phyloP scores from a whole-genome alignment of 2,888 invertebrate genomes.

The Cephus sareptanus region DNA sequence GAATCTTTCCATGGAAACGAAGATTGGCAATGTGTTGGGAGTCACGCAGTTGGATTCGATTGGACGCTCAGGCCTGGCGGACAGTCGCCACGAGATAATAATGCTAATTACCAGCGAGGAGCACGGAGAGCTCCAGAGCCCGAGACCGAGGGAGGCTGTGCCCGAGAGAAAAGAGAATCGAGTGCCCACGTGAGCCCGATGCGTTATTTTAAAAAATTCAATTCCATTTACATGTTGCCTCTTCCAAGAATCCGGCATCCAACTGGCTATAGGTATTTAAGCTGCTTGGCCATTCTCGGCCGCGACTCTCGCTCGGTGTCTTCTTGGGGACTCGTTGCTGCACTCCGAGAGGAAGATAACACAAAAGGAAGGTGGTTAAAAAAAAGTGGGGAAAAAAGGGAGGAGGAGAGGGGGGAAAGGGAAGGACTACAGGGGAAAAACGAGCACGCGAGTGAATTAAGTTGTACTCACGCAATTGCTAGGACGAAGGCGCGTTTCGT shows the following conservation, averaged over 20 bases:
- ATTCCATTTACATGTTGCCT: slow-evolving; percentile 52
- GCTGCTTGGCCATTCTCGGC: background rate
- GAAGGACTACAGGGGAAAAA: slow-evolving; percentile 12
- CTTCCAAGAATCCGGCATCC: slow-evolving; percentile 46
- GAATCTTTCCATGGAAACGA: slow-evolving; percentile 26
- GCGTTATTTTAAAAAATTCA: slow-evolving; percentile 50
- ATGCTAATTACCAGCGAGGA: slow-evolving; percentile 48
- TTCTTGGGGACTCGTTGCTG: background rate
- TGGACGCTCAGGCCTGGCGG: slow-evolving; percentile 22
- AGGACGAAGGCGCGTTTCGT: background rate
- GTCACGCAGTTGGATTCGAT: slow-evolving; percentile 30
- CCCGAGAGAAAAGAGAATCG: background rate
- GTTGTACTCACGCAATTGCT: slow-evolving; percentile 30
- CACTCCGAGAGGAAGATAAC: background rate
- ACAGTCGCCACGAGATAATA: slow-evolving; percentile 45
- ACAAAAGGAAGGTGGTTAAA: background rate
- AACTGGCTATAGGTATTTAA: slow-evolving; percentile 13
- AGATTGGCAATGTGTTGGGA: slow-evolving; percentile 18
- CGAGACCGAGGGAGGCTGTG: background rate
- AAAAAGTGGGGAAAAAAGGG: background rate
- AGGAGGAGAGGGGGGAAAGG: slow-evolving; percentile 6
- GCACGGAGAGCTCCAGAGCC: slow-evolving; percentile 19
- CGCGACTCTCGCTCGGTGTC: background rate
- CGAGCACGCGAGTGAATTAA: slow-evolving; percentile 32
- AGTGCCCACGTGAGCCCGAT: slow-evolving; percentile 11